Conservation (phyloP, 2,113 vertebrate species). For the Oreochromis spilurus region DNA sequence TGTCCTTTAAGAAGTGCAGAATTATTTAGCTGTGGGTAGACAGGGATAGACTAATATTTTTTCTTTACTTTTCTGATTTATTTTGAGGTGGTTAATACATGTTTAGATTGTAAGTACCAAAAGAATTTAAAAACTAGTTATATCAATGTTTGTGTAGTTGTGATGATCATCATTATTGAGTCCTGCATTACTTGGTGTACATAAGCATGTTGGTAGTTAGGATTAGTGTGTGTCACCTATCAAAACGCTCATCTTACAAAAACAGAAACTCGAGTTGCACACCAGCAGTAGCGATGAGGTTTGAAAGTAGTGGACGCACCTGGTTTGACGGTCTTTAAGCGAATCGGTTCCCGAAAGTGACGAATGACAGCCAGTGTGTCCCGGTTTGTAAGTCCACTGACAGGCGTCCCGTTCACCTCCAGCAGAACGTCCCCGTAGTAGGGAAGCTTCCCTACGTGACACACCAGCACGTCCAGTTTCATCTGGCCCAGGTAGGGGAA, state of each 20-base stretch:
- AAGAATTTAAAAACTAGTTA: neutral
- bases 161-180: neutral
- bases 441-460: conserved; percentile 84
- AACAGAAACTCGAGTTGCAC: conserved; percentile 4
- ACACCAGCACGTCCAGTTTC: conserved; percentile 79
- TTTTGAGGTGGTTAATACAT: neutral
- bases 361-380: conserved; percentile 92
- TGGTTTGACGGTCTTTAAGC: conserved; percentile 91
- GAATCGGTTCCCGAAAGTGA: conserved; percentile 91
- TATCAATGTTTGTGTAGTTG: neutral
- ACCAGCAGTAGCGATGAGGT: neutral
- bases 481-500: conserved; percentile 88
- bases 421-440: conserved; percentile 87
- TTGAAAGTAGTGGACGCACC: conserved; percentile 65
- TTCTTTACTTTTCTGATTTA: neutral
- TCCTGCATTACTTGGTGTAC: neutral
- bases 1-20: neutral
- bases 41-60: neutral
- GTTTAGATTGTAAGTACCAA: neutral
- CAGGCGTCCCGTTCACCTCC: conserved; percentile 95
- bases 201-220: neutral
- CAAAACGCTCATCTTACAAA: neutral
- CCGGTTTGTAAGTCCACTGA: conserved; percentile 92
- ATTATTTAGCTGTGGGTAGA: neutral
- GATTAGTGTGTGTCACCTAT: neutral